Evolutionary conservation across 2,888 invertebrate species (phyloP).

Genomic region (Phaonia tiefii): DNA sequence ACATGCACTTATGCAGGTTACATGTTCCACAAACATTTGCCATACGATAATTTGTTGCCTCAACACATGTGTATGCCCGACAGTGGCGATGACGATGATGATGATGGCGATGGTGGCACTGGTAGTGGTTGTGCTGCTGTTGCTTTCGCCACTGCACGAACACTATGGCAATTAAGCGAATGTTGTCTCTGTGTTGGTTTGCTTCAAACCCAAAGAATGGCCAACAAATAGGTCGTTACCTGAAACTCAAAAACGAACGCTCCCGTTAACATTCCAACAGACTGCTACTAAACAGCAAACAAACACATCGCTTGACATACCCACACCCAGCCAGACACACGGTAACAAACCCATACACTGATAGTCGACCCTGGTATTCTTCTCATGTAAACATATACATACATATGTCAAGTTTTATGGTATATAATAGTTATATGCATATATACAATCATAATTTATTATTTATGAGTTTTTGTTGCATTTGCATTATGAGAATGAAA

Average conservation of each 20-base stretch:
- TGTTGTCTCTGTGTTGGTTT: constrained; percentile 19
- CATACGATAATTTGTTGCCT: constrained; percentile 54
- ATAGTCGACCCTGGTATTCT: no score
- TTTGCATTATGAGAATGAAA: constrained; percentile 67
- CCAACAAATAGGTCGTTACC: constrained; percentile 47
- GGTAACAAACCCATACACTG: no score
- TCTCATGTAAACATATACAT: no score
- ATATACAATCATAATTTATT: constrained; percentile 68
- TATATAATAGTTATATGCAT: constrained; percentile 4
- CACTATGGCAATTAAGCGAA: not conserved
- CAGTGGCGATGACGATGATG: not conserved
- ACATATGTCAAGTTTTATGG: not conserved
- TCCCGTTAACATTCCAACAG: no score
- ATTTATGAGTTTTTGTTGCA: constrained; percentile 69
- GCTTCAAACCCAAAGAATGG: constrained; percentile 26
- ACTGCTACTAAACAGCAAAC: no score
- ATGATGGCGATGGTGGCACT: constrained; percentile 1
- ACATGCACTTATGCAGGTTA: constrained; percentile 60
- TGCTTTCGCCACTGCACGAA: constrained; percentile 1
- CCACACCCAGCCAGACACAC: no score
- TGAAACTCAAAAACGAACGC: no score
- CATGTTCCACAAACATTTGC: constrained; percentile 64
- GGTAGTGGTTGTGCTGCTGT: not conserved
- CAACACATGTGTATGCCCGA: constrained; percentile 19
- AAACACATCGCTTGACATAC: no score